These are phyloP conservation scores for Morus bassanus DNA, from an alignment of 2,797 vertebrate species.

Conservation along the genomic window DNA sequence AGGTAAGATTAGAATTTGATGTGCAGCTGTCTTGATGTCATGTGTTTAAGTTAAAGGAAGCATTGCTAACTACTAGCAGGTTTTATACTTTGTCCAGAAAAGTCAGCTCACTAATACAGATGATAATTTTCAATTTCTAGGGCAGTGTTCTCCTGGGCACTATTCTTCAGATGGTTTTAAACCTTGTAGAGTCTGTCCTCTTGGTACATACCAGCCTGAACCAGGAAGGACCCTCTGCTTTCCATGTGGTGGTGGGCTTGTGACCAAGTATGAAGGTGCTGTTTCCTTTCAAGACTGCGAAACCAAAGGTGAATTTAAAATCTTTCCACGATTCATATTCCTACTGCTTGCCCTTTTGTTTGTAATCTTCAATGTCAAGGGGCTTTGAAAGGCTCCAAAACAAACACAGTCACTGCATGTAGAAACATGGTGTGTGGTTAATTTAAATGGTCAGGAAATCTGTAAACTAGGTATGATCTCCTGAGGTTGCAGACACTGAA, in stretches of 20 bases:
- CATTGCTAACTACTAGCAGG: background rate
- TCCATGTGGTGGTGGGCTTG: slow-evolving; percentile 89
- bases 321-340: background rate
- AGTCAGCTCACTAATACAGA: background rate
- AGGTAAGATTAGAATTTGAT: background rate
- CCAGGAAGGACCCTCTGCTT: slow-evolving; percentile 91
- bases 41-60: background rate
- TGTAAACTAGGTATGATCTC: background rate
- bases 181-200: slow-evolving; percentile 84
- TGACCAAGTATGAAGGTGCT: slow-evolving; percentile 86
- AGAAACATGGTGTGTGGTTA: background rate
- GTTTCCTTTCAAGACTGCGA: slow-evolving; percentile 94
- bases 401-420: background rate
- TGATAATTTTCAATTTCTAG: slow-evolving; percentile 72
- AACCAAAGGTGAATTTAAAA: slow-evolving; percentile 85
- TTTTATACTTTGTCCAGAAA: background rate
- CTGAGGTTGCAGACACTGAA: background rate
- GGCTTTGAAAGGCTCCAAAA: background rate
- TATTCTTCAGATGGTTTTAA: slow-evolving; percentile 90
- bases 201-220: slow-evolving; percentile 90
- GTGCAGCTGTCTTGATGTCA: background rate
- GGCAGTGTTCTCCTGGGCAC: slow-evolving; percentile 90
- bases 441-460: background rate
- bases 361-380: background rate
- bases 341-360: background rate